Conservation (phyloP, 2,113 vertebrate genomes). For the Neodontobutis hainanensis region DNA sequence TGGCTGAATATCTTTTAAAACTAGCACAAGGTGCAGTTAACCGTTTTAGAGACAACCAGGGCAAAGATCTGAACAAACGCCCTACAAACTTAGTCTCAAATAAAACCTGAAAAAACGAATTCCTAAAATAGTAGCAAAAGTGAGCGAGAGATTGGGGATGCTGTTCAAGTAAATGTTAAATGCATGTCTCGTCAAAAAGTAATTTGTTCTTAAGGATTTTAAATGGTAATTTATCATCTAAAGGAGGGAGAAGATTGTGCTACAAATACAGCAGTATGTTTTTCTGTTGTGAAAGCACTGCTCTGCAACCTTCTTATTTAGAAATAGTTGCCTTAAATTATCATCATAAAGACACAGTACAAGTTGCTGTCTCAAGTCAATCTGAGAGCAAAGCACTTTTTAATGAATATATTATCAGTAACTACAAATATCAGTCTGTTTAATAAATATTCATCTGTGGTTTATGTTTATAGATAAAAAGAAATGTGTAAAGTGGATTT, state of each 20-base stretch:
- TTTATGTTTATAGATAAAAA: conserved; percentile 38
- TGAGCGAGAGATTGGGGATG: background rate
- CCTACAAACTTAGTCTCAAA: background rate
- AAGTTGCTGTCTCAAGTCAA: conserved; percentile 41
- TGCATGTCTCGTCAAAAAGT: background rate
- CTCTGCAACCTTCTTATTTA: conserved; percentile 39
- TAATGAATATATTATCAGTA: conserved; percentile 38
- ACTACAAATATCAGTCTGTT: conserved; percentile 47
- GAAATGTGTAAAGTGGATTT: conserved; percentile 48
- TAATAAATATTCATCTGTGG: conserved; percentile 29
- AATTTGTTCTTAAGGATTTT: conserved; percentile 16
- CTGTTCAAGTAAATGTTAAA: background rate
- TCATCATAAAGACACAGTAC: conserved; percentile 30
- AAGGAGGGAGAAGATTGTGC: conserved; percentile 13
- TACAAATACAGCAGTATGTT: background rate
- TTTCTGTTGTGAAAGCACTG: background rate
- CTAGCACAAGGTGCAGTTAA: conserved; percentile 81
- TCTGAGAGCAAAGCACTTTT: conserved; percentile 64
- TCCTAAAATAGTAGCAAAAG: background rate
- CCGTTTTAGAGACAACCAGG: conserved; percentile 68
- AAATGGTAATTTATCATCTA: conserved; percentile 12
- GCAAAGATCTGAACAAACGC: conserved; percentile 15
- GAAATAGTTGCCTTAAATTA: conserved; percentile 73
- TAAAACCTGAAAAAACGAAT: too few species aligned
- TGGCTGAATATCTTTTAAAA: conserved; percentile 52